These are phyloP conservation scores for Acronicta psi DNA, from an alignment of 2,888 invertebrate genomes.

Conservation along the genomic window DNA sequence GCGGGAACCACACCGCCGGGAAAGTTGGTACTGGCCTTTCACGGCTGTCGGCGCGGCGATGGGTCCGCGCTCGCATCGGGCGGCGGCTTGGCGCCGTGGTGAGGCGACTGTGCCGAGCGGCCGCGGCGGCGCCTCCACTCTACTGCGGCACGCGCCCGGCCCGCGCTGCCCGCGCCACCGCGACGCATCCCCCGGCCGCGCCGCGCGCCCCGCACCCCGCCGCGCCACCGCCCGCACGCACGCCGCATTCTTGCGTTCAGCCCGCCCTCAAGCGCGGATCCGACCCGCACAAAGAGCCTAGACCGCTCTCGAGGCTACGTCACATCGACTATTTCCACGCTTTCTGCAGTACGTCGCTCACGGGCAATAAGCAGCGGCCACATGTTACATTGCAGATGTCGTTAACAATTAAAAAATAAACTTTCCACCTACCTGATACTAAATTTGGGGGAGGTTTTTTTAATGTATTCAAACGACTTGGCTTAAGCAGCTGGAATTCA, in stretches of 20 bases:
- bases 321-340: slow-evolving; percentile 58
- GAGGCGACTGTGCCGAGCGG: slow-evolving; percentile 77
- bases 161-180: slow-evolving; percentile 72
- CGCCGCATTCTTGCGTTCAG: slow-evolving; percentile 85
- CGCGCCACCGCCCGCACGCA: slow-evolving; percentile 81
- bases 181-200: slow-evolving; percentile 75
- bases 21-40: slow-evolving; percentile 51
- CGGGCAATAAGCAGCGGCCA: slow-evolving; percentile 28
- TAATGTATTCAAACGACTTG: slow-evolving; percentile 38
- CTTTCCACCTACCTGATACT: slow-evolving; percentile 14
- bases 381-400: slow-evolving; percentile 62
- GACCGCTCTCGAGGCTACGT: slow-evolving; percentile 59
- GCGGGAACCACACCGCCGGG: slow-evolving; percentile 74
- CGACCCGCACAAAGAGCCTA: slow-evolving; percentile 76
- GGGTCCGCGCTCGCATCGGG: slow-evolving; percentile 71
- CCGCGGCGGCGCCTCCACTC: slow-evolving; percentile 85
- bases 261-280: slow-evolving; percentile 68
- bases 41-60: slow-evolving; percentile 67
- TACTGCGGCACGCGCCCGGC: slow-evolving; percentile 86
- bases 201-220: slow-evolving; percentile 68
- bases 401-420: slow-evolving; percentile 41
- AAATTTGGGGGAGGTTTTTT: slow-evolving; percentile 38
- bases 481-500: slow-evolving; percentile 47
- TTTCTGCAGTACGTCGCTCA: slow-evolving; percentile 60
- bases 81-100: slow-evolving; percentile 67